Conservation (phyloP, 2,113 vertebrate genomes). For the Talpa occidentalis region DNA sequence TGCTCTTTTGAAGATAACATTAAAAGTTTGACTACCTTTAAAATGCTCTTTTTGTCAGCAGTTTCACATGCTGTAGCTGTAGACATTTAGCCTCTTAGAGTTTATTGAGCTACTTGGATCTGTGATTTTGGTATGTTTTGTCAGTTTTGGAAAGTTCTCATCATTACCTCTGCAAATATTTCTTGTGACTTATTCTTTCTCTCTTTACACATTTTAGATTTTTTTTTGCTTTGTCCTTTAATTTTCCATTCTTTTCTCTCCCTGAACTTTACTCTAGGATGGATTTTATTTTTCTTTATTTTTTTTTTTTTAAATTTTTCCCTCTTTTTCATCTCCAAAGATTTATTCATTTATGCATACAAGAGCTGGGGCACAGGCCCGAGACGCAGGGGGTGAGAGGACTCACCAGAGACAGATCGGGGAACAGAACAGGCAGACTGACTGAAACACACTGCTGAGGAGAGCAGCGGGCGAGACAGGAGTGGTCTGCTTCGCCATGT, state of each 20-base stretch:
- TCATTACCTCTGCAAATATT: neutral
- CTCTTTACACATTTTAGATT: neutral
- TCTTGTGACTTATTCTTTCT: neutral
- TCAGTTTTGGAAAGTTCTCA: constrained; percentile 10
- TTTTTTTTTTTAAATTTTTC: too few relatives aligned
- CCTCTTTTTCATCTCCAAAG: too few relatives aligned
- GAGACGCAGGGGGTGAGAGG: too few relatives aligned
- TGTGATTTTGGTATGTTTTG: neutral
- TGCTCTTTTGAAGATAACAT: neutral
- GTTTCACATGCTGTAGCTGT: neutral
- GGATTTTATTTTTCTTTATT: too few relatives aligned
- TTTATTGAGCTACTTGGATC: constrained; percentile 9
- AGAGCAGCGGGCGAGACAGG: too few relatives aligned
- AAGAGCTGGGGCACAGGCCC: too few relatives aligned
- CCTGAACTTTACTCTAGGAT: neutral
- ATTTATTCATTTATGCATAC: too few relatives aligned
- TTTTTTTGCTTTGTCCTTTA: constrained; percentile 25
- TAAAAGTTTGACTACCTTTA: neutral
- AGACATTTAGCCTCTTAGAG: neutral
- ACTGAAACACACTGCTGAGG: too few relatives aligned
- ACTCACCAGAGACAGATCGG: too few relatives aligned
- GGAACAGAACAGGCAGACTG: too few relatives aligned
- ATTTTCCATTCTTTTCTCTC: constrained; percentile 13
- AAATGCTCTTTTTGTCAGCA: neutral
- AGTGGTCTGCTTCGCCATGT: too few relatives aligned